A percentile compares a stretch with the other conserved stretches of the same genome.
These are phyloP conservation scores for Uromys caudimaculatus DNA, from an alignment of 2,797 vertebrate genomes.

Conservation along the genomic window DNA sequence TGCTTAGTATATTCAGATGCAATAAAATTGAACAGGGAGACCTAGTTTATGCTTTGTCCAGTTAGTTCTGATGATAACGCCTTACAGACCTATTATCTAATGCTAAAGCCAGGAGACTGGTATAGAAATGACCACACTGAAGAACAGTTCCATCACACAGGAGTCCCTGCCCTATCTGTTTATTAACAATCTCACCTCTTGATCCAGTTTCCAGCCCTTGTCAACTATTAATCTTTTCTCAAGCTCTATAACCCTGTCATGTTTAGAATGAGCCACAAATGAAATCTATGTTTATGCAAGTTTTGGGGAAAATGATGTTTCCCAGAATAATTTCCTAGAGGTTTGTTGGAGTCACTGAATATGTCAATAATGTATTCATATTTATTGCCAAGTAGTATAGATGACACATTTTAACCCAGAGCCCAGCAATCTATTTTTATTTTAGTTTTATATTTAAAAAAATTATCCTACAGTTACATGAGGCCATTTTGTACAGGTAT, in stretches of 20 bases:
- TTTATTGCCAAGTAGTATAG: background rate
- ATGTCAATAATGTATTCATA: background rate
- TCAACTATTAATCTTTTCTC: background rate
- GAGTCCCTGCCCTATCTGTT: background rate
- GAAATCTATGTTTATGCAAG: background rate
- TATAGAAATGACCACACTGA: background rate
- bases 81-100: background rate
- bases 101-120: background rate
- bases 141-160: background rate
- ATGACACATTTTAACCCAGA: background rate
- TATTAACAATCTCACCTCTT: background rate
- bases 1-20: background rate
- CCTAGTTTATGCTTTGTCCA: background rate
- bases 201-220: background rate
- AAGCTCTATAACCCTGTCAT: background rate
- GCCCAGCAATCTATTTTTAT: background rate
- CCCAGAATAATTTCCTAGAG: background rate
- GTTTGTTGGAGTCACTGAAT: background rate
- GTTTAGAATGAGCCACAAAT: slow-evolving; percentile 1
- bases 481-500: background rate
- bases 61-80: background rate
- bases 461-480: background rate
- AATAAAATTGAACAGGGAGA: background rate
- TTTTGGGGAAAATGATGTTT: background rate
- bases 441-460: background rate